phyloP scores from a whole-genome alignment of 2,797 vertebrate genomes.

The Odontamblyopus rebecca region DNA sequence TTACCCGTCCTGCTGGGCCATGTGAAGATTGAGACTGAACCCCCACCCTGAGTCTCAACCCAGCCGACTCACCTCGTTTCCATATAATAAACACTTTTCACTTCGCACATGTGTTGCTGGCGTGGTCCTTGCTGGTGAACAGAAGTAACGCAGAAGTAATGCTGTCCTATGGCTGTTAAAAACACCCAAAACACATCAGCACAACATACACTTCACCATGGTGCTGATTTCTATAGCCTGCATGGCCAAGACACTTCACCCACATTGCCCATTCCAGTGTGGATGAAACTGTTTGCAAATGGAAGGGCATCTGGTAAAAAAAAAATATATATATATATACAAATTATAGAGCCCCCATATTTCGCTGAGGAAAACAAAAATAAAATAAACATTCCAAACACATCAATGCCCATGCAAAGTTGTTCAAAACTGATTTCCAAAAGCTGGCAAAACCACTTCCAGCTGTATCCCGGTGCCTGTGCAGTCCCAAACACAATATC shows the following conservation, averaged over 20 bases:
- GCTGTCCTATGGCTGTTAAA: no score
- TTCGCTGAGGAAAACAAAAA: background rate
- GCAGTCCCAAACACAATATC: background rate
- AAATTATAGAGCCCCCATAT: background rate
- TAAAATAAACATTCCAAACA: background rate
- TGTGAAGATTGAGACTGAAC: no score
- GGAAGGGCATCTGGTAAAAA: background rate
- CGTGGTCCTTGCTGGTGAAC: no score
- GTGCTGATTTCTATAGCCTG: background rate
- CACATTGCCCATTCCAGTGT: background rate
- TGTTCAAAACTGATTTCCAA: background rate
- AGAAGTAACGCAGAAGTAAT: background rate
- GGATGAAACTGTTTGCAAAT: no score
- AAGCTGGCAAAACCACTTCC: background rate
- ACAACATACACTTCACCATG: background rate
- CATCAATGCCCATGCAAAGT: background rate
- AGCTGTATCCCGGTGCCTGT: background rate
- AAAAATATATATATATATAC: no score
- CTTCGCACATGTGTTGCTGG: no score
- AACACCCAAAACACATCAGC: no score
- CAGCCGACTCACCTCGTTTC: no score
- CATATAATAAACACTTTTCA: no score
- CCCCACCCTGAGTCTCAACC: no score
- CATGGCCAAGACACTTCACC: background rate
- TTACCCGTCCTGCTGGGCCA: no score